phyloP scores from a whole-genome alignment of 2,797 vertebrate species.

The Tympanoctomys barrerae region DNA sequence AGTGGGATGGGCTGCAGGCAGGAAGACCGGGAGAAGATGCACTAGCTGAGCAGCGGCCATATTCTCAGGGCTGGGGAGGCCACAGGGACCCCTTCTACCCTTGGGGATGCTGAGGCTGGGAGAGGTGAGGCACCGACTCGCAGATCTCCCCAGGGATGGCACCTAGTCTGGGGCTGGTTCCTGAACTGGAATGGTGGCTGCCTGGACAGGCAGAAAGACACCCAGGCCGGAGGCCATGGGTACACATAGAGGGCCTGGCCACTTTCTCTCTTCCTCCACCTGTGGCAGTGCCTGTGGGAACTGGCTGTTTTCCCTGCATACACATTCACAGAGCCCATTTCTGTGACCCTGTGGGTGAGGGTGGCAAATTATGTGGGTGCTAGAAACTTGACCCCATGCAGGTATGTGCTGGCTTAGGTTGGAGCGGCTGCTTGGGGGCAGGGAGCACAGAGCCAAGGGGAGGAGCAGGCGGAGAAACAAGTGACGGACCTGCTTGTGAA shows the following conservation, averaged over 20 bases:
- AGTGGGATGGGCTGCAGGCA: background rate
- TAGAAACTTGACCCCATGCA: background rate
- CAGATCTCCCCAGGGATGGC: background rate
- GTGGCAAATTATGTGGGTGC: constrained; percentile 77
- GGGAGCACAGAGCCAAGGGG: background rate
- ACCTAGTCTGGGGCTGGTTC: background rate
- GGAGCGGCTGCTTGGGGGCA: accelerated
- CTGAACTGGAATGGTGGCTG: constrained; percentile 58
- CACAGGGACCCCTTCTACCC: background rate
- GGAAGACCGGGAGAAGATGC: background rate
- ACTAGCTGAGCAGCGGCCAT: background rate
- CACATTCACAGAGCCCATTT: constrained; percentile 78
- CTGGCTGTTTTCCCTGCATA: constrained; percentile 68
- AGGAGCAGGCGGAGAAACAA: accelerated
- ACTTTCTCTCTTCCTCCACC: background rate
- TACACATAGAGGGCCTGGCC: too few relatives aligned
- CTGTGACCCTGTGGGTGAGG: constrained; percentile 80
- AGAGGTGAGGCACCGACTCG: background rate
- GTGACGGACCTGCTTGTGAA: background rate
- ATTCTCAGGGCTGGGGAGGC: background rate
- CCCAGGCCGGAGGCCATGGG: background rate
- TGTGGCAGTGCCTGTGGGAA: constrained; percentile 74
- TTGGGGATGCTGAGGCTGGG: background rate
- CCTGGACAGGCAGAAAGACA: background rate
- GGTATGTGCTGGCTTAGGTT: background rate